Evolutionary conservation across 2,797 vertebrate species (phyloP).

Genomic region (Tangara arthus): DNA sequence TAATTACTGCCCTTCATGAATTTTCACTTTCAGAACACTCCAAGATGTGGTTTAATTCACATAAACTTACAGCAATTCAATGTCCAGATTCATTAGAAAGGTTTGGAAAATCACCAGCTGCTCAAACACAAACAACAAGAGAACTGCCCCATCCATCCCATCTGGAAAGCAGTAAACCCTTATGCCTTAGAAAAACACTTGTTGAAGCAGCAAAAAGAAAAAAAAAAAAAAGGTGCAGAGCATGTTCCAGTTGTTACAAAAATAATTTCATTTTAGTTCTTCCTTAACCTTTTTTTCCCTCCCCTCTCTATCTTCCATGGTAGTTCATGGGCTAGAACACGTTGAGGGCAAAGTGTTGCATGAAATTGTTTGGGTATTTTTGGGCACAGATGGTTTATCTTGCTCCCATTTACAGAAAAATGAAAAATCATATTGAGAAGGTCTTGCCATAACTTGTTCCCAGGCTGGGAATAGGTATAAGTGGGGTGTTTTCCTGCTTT

Average conservation of each 20-base stretch:
- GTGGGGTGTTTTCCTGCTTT: not conserved
- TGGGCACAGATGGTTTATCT: not conserved
- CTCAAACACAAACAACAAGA: not conserved
- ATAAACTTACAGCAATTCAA: not conserved
- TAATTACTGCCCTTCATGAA: not conserved
- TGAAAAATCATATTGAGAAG: not conserved
- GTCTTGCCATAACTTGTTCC: not conserved
- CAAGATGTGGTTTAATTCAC: not conserved
- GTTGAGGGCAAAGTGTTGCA: not conserved
- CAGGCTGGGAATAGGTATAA: not conserved
- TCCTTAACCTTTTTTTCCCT: accelerated
- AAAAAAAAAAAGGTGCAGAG: not conserved
- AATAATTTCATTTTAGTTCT: not conserved
- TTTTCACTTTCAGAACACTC: not conserved
- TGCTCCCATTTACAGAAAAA: not conserved
- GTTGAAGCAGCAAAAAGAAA: accelerated
- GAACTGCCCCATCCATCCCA: not conserved
- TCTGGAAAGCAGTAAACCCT: not conserved
- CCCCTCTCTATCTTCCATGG: not conserved
- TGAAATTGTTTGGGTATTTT: accelerated
- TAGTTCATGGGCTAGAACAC: not conserved
- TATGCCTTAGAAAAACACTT: not conserved
- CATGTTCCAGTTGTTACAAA: not conserved
- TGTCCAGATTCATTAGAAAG: not conserved
- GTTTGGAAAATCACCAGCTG: not conserved